Percentiles rank a stretch among this genome's conserved stretches.
Conservation (phyloP, 37 sponge, comb jelly and placozoan genomes). For the Dysidea cf. avara region DNA sequence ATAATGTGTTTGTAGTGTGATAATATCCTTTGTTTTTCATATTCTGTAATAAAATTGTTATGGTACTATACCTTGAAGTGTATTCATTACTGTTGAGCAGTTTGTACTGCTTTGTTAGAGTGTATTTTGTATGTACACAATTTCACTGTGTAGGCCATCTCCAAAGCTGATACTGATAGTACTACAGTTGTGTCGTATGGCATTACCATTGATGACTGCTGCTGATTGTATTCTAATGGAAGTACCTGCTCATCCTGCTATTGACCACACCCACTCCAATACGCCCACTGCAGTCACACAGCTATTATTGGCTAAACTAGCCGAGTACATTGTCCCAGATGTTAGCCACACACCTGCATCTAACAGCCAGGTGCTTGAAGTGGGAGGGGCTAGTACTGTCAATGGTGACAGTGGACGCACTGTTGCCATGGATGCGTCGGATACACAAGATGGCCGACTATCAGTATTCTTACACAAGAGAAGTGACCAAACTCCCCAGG, state of each 20-base stretch:
- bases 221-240: constrained; percentile 68
- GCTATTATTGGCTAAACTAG: constrained; percentile 84
- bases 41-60: no score
- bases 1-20: no score
- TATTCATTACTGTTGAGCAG: no score
- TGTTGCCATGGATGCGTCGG: no score
- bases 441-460: constrained; percentile 58
- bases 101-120: no score
- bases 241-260: constrained; percentile 73
- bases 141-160: constrained; percentile 62
- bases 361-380: background rate
- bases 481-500: constrained; percentile 74
- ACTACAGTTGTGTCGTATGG: constrained; percentile 94
- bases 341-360: constrained; percentile 19
- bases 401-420: no score
- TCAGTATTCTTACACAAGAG: constrained; percentile 83
- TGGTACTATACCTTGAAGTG: no score
- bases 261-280: constrained; percentile 9
- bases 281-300: constrained; percentile 59
- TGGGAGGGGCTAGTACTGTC: background rate
- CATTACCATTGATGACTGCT: constrained; percentile 87
- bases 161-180: constrained; percentile 90
- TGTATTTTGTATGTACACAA: background rate
- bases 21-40: no score
- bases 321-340: constrained; percentile 80